Evolutionary conservation across 2,888 invertebrate genomes (phyloP), one percentile per base, ranked within the genome.

Genomic region (Drosophila nigritarsus): DNA sequence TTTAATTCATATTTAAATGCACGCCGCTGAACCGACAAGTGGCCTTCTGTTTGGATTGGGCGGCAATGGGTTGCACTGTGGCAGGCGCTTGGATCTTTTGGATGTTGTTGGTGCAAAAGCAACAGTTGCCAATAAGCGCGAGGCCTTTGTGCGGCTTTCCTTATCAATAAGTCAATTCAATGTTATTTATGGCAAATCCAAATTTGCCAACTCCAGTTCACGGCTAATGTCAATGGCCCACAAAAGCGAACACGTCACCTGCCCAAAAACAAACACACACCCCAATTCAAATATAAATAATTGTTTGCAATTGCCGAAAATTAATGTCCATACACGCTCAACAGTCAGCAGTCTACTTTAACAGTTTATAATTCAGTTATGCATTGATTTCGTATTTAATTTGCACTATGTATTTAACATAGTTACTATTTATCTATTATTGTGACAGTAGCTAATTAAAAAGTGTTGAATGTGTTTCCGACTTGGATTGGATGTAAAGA

Each of bases 1-100:
- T 78, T 90, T 91, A 91, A 90, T 91, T 91, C 91, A 91, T 91
- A 91, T 90, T 91, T 90, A 90, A 90, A 82, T 90, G 87, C 68
- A 77, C 45, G 67, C 72, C 59, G 54, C 65, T 77, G 82, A 45
- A 68, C 59, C 59, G 64, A 54, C 72, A 80, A 80, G 60, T 81
- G 89, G 54, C 61, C 67, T 55, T 68, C 62, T 73, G 79, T 74
- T 74, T 78, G 69, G 11, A 38, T 63, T 53, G 60, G 49, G 24
- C 34, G 48, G 48, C 50, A 30, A 55, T 55, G 42, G 32, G 55
- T 49, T 45, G 55, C 24, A 48, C 13, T 58, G 71, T 13, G 45
- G 40, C 34, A 54, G 40, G 15, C 30, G 20, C 29, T 29, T 42
- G 53, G 36, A 72, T 56, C 74, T 59, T 55, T 38, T 42, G 34